Evolutionary conservation across 2,113 vertebrate species (phyloP).

Genomic region (Corapipo altera): DNA sequence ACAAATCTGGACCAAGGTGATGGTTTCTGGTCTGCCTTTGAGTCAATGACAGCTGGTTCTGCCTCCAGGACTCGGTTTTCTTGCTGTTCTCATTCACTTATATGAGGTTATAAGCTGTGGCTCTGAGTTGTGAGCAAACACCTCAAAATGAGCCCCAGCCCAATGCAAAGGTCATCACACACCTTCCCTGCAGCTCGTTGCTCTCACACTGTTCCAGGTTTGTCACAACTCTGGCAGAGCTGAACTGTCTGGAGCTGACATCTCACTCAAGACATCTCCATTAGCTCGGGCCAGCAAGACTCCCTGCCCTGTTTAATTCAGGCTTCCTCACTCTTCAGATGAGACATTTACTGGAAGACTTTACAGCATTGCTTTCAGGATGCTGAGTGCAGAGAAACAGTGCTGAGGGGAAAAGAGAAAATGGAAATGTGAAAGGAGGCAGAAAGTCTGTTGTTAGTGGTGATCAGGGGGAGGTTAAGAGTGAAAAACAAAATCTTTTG

Average conservation of each 20-base stretch:
- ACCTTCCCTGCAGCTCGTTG: not conserved
- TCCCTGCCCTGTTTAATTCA: conserved; percentile 65
- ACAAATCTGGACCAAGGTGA: not conserved
- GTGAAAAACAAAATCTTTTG: not conserved
- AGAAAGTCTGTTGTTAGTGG: not conserved
- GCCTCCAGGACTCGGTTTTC: not conserved
- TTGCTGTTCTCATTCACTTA: not conserved
- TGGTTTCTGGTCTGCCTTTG: not conserved
- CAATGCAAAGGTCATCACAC: not conserved
- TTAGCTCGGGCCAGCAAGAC: conserved; percentile 33
- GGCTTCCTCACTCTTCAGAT: conserved; percentile 46
- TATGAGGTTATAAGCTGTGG: not conserved
- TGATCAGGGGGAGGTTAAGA: not conserved
- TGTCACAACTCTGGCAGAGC: not conserved
- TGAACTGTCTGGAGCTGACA: conserved; percentile 43
- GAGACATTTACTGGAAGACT: conserved; percentile 62
- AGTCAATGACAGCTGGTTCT: not conserved
- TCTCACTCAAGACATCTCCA: conserved; percentile 62
- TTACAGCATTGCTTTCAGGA: conserved; percentile 29
- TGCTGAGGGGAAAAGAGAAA: not conserved
- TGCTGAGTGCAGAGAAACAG: conserved; percentile 41
- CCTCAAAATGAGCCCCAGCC: not conserved
- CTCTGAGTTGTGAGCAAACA: not conserved
- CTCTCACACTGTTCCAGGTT: not conserved
- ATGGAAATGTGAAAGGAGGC: conserved; percentile 17